These are phyloP conservation scores for Benitochromis conjunctus DNA, from an alignment of 2,113 vertebrate genomes.

Conservation along the genomic window DNA sequence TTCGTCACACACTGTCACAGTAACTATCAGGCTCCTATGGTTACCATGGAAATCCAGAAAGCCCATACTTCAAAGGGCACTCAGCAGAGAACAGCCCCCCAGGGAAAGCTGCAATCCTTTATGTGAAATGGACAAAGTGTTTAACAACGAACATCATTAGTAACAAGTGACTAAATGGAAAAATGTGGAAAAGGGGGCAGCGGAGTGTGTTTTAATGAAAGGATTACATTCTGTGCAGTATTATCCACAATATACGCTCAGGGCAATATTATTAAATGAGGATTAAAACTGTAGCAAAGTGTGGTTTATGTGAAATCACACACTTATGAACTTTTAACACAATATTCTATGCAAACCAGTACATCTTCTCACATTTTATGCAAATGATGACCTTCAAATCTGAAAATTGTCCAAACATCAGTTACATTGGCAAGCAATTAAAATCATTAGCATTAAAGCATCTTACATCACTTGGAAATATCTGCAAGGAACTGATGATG, in stretches of 20 bases:
- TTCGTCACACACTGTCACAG: not conserved
- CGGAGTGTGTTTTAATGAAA: not conserved
- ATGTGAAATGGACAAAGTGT: not conserved
- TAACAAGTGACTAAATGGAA: not conserved
- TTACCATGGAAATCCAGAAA: constrained; percentile 50
- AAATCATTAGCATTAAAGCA: not conserved
- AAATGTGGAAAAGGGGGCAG: not conserved
- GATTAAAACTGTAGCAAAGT: not conserved
- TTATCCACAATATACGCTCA: not conserved
- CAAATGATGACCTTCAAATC: not conserved
- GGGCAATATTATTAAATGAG: not conserved
- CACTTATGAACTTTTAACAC: not conserved
- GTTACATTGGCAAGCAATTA: not conserved
- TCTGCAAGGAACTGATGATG: not conserved
- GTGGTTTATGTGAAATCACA: not conserved
- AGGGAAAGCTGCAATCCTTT: not conserved
- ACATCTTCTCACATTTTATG: not conserved
- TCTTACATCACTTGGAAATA: not conserved
- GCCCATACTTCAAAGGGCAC: not conserved
- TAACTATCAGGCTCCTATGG: constrained; percentile 15
- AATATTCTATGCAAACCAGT: not conserved
- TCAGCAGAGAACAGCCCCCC: not conserved
- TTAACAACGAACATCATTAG: not conserved
- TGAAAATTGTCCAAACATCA: not conserved
- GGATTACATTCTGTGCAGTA: not conserved